Conservation (phyloP, 2,888 invertebrate species). For the Aquatica leii region DNA sequence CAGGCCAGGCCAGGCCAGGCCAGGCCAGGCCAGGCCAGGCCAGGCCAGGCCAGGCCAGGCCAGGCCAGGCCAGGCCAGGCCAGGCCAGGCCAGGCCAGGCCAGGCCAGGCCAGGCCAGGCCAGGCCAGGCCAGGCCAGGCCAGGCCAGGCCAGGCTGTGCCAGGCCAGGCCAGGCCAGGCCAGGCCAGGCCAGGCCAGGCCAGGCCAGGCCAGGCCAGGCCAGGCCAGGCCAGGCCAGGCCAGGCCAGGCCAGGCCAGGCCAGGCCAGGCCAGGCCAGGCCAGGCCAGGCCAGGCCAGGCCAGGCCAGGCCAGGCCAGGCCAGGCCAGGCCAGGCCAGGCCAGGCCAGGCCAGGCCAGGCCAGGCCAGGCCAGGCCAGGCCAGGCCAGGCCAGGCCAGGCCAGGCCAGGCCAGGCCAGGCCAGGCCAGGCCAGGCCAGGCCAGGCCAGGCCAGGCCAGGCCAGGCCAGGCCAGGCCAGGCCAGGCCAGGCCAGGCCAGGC, state of each 20-base stretch:
- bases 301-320: neutral
- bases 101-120: too few species aligned
- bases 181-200: neutral
- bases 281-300: neutral
- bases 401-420: neutral
- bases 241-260: neutral
- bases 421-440: neutral
- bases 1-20: too few species aligned
- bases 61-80: too few species aligned
- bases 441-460: neutral
- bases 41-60: too few species aligned
- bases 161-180: neutral
- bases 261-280: neutral
- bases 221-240: neutral
- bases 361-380: neutral
- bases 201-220: neutral
- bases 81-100: too few species aligned
- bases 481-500: neutral
- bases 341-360: neutral
- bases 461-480: neutral
- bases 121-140: neutral
- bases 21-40: too few species aligned
- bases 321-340: neutral
- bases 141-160: too few species aligned
- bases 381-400: neutral